These are phyloP conservation scores for Aphidius gifuensis DNA, from an alignment of 1,140 invertebrate species.

Conservation along the genomic window DNA sequence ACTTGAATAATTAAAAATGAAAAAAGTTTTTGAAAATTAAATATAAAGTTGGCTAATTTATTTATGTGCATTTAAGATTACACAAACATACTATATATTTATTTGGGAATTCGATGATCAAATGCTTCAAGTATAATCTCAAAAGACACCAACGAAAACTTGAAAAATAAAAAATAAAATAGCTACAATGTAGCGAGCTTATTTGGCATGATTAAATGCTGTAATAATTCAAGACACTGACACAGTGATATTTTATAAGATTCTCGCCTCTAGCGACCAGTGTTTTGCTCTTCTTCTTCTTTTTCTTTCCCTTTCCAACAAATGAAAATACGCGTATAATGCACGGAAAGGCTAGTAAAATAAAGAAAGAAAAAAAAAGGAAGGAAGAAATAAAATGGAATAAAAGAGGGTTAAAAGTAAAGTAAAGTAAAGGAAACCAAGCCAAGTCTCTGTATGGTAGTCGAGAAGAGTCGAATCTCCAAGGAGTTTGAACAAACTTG, in stretches of 20 bases:
- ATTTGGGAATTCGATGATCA: no score
- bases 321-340: constrained; percentile 7
- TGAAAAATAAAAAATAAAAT: constrained; percentile 18
- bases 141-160: neutral
- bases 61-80: no score
- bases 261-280: constrained; percentile 33
- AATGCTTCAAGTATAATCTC: no score
- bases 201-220: constrained; percentile 50
- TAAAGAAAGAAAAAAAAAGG: constrained; percentile 4
- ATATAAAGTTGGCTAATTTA: no score
- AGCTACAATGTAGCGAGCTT: constrained; percentile 28
- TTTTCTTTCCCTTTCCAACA: constrained; percentile 7
- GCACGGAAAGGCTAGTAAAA: constrained; percentile 13
- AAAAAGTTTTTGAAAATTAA: no score
- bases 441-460: neutral
- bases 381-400: constrained; percentile 1
- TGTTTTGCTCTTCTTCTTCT: constrained; percentile 18
- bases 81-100: no score
- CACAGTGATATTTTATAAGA: constrained; percentile 45
- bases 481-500: constrained; percentile 14
- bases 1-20: no score
- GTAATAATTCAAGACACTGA: constrained; percentile 41
- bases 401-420: constrained; percentile 10
- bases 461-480: constrained; percentile 23
- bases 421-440: neutral